A percentile compares a stretch with the other conserved stretches of the same genome.
phyloP scores from a whole-genome alignment of 2,797 vertebrate genomes.

The Alca torda region DNA sequence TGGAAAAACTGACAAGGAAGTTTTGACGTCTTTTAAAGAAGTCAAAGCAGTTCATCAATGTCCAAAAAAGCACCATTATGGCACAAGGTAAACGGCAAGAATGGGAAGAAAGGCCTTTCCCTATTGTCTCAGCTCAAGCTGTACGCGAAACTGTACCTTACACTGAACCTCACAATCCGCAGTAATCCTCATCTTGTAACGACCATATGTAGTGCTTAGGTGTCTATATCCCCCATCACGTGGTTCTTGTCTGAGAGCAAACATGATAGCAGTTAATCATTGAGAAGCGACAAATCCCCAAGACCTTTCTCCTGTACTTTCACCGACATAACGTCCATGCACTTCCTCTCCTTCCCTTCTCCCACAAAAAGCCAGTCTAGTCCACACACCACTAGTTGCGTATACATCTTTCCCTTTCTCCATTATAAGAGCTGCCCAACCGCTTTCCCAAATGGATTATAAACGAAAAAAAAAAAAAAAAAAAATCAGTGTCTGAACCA shows the following conservation, averaged over 20 bases:
- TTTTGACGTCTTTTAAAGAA: not conserved
- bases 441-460: not conserved
- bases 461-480: not conserved
- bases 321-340: not conserved
- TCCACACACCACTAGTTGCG: not conserved
- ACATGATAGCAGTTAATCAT: not conserved
- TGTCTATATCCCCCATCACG: not conserved
- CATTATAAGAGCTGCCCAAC: not conserved
- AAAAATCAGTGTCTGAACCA: not conserved
- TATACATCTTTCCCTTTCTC: not conserved
- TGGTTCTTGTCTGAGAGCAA: not conserved
- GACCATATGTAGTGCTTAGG: not conserved
- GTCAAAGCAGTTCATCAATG: not conserved
- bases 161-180: not conserved
- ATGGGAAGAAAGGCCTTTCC: not conserved
- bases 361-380: not conserved
- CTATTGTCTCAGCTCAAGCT: not conserved
- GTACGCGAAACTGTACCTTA: not conserved
- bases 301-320: not conserved
- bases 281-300: not conserved
- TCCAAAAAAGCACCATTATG: not conserved
- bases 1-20: not conserved
- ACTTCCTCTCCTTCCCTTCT: not conserved
- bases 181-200: not conserved
- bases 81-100: not conserved